These are phyloP conservation scores for Anthopleura xanthogrammica DNA, from an alignment of 92 coral and sea anemone species.

Conservation along the genomic window DNA sequence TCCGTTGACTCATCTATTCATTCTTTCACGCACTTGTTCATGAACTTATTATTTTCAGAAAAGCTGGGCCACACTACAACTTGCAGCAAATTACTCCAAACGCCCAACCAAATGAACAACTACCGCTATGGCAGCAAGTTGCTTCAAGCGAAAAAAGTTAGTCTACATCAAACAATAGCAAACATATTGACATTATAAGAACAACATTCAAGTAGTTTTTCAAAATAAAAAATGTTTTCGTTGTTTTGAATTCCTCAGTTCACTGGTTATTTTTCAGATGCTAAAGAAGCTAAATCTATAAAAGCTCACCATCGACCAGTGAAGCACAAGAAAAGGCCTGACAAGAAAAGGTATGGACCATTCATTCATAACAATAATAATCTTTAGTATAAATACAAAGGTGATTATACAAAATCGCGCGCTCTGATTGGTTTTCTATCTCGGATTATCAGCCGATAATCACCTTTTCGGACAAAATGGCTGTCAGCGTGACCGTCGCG, in stretches of 20 bases:
- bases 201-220: not conserved
- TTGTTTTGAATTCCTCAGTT: no score
- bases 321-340: not conserved
- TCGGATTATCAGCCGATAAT: no score
- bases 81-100: not conserved
- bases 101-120: conserved; percentile 36
- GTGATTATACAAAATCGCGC: no score
- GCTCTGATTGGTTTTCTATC: no score
- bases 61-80: conserved; percentile 15
- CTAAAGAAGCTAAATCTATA: conserved; percentile 6
- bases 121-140: conserved; percentile 88
- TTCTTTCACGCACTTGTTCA: conserved; percentile 53
- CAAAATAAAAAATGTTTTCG: not conserved
- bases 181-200: no score
- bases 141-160: conserved; percentile 83
- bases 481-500: no score
- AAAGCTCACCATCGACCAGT: not conserved
- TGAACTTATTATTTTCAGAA: conserved; percentile 51
- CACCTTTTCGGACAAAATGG: no score
- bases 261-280: not conserved
- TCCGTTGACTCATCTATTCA: not conserved
- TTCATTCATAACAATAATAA: no score
- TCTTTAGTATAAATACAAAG: not conserved
- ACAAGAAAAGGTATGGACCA: not conserved
- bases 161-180: not conserved